Conservation (phyloP, 2,888 invertebrate species). For the Drosophila rubida region DNA sequence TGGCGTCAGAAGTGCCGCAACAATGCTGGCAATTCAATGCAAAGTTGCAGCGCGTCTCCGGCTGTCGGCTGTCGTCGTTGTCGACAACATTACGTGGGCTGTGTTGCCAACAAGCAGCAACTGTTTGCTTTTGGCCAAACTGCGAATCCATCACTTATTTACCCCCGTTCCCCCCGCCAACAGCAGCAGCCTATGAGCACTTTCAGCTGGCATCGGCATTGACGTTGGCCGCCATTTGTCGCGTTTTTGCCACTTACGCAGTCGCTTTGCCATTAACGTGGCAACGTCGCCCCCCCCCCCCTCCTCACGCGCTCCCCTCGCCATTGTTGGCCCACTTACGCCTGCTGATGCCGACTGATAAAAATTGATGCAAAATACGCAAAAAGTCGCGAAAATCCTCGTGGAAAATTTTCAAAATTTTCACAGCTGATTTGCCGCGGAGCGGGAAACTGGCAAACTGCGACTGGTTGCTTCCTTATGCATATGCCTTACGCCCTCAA, state of each 20-base stretch:
- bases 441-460: conserved; percentile 46
- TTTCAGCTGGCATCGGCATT: conserved; percentile 40
- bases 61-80: background rate
- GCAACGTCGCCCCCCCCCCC: too few species aligned
- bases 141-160: conserved; percentile 36
- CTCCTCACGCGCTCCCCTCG: too few species aligned
- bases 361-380: conserved; percentile 82
- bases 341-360: conserved; percentile 70
- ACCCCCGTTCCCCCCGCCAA: background rate
- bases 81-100: conserved; percentile 3
- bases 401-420: conserved; percentile 85
- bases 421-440: conserved; percentile 85
- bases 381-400: conserved; percentile 85
- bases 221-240: conserved; percentile 54
- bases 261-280: conserved; percentile 67
- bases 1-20: background rate
- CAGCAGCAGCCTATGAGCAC: conserved; percentile 44
- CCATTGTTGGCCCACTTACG: conserved; percentile 31
- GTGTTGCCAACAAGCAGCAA: conserved; percentile 22
- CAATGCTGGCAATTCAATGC: conserved; percentile 1
- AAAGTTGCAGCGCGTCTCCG: background rate
- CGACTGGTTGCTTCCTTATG: conserved; percentile 74
- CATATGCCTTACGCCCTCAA: conserved; percentile 69
- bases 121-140: conserved; percentile 37
- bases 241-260: conserved; percentile 71